Conservation (phyloP, 30 jellyfish, hydroid and myxozoan genomes). For the Catostylus mosaicus region DNA sequence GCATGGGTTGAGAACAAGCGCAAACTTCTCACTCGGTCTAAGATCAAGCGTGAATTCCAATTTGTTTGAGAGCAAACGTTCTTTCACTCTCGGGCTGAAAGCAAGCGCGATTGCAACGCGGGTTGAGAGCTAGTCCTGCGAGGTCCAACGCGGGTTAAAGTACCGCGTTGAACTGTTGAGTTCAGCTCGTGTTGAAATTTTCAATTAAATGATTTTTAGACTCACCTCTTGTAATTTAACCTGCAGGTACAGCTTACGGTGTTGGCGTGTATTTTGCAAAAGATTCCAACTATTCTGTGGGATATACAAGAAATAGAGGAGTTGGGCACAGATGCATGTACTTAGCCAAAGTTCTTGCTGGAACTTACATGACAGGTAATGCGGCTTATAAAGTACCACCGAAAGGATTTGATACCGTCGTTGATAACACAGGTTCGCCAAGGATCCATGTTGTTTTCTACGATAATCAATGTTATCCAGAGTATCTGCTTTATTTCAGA, state of each 20-base stretch:
- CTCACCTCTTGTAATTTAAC: neutral
- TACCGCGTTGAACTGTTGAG: no score
- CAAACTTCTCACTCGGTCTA: no score
- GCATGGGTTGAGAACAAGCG: no score
- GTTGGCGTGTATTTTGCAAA: constrained; percentile 72
- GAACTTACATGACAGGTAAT: constrained; percentile 17
- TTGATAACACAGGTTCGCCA: constrained; percentile 16
- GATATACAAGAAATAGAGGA: constrained; percentile 27
- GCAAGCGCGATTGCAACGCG: no score
- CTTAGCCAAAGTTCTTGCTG: constrained; percentile 66
- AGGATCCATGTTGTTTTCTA: constrained; percentile 53
- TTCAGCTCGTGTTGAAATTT: no score
- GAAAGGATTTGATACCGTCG: constrained; percentile 52
- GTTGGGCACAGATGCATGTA: constrained; percentile 36
- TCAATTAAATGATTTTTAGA: no score
- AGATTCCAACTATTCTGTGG: constrained; percentile 44
- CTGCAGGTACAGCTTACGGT: constrained; percentile 54
- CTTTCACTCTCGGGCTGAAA: no score
- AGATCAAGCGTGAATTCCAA: no score
- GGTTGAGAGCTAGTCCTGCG: no score
- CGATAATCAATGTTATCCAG: constrained; percentile 73
- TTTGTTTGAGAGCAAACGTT: no score
- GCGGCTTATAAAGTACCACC: constrained; percentile 53
- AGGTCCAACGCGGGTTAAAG: no score
- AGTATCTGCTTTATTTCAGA: constrained; percentile 14